Conservation (phyloP, 2,888 invertebrate genomes). For the Hyposoter didymator region DNA sequence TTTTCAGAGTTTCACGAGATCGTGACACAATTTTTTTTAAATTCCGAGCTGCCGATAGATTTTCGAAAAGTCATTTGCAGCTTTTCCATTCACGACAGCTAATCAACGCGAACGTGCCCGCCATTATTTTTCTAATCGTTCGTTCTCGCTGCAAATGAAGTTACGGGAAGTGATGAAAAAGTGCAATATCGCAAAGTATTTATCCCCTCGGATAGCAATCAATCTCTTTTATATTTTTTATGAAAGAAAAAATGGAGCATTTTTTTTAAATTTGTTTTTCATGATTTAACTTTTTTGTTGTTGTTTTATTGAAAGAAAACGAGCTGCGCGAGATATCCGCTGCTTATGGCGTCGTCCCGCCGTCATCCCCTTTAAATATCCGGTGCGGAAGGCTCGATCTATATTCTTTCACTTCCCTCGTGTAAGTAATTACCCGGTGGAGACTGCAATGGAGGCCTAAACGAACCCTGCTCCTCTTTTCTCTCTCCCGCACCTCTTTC, state of each 20-base stretch:
- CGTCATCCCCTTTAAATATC: conserved; percentile 63
- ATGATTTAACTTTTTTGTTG: conserved; percentile 2
- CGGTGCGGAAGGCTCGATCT: conserved; percentile 49
- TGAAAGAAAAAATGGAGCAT: background rate
- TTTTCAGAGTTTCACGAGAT: background rate
- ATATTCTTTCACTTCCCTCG: conserved; percentile 51
- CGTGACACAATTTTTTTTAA: background rate
- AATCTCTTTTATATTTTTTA: conserved; percentile 3
- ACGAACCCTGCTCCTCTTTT: conserved; percentile 28
- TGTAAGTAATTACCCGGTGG: conserved; percentile 56
- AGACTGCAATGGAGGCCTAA: conserved; percentile 33
- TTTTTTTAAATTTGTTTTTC: background rate
- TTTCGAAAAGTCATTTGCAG: background rate
- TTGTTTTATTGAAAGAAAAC: conserved; percentile 20
- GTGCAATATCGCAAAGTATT: background rate
- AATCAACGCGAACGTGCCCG: background rate
- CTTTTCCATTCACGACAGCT: background rate
- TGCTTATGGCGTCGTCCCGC: conserved; percentile 18
- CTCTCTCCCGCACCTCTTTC: conserved; percentile 42
- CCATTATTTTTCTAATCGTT: background rate
- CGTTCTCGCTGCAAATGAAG: background rate
- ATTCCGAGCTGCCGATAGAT: background rate
- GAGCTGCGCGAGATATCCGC: conserved; percentile 10
- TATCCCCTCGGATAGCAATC: background rate
- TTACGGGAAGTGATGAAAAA: background rate